These are phyloP conservation scores for Conus betulinus DNA, from an alignment of 1,140 invertebrate species.

Conservation along the genomic window DNA sequence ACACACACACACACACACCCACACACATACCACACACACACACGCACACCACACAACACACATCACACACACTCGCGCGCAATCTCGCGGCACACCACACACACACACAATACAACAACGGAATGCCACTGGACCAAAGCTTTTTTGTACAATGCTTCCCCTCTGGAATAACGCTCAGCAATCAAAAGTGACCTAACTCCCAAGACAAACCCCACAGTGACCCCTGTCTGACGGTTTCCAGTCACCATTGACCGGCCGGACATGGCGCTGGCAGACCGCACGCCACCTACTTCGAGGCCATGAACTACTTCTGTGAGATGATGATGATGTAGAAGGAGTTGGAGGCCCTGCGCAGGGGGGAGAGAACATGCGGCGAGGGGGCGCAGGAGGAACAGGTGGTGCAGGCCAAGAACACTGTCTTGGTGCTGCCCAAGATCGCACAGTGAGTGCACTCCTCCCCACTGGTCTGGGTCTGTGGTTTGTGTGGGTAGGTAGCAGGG, in stretches of 20 bases:
- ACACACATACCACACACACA: no score
- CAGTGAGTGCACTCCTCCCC: constrained; percentile 61
- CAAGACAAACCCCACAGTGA: no score
- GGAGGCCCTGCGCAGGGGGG: constrained; percentile 60
- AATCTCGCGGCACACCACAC: no score
- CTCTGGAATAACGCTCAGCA: no score
- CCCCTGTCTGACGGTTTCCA: constrained; percentile 11
- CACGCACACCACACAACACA: no score
- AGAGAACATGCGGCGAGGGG: constrained; percentile 50
- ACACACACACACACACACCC: no score
- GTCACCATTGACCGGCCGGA: constrained; percentile 70
- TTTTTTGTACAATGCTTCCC: no score
- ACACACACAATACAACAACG: no score
- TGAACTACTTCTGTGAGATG: constrained; percentile 75
- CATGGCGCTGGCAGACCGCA: constrained; percentile 60
- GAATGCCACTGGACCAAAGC: no score
- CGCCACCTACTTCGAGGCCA: constrained; percentile 72
- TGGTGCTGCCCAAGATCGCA: constrained; percentile 71
- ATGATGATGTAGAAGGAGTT: constrained; percentile 69
- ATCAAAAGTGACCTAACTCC: no score
- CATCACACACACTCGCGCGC: no score
- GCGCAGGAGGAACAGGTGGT: constrained; percentile 51
- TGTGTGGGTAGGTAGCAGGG: background rate
- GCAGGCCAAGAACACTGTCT: constrained; percentile 72
- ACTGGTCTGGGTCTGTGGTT: background rate